Base-by-base conservation (phyloP, 1,140 invertebrate genomes). In the Pectinophora gossypiella region DNA sequence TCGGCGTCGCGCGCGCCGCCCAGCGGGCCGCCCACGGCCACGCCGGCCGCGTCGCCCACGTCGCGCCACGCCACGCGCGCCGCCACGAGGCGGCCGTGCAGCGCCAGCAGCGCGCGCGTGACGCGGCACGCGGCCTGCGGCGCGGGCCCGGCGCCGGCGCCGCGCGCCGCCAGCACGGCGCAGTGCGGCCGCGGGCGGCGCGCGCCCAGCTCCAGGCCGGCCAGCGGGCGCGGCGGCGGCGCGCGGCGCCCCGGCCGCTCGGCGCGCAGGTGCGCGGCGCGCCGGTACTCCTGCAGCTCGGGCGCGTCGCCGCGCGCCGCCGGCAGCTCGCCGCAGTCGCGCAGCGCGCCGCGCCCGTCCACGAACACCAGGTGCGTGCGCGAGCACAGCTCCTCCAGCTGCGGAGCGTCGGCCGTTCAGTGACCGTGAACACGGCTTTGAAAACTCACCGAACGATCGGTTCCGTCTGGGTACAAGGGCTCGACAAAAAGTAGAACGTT, bases 251-350 rank as follows among this genome's bases (percentile, higher is more conserved):
- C 27, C 2, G 27, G 27, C 27, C 27, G 27, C 27, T 32, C 27
- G 27, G 27, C 27, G 9, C 27, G 9, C n/a, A 12, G 9, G 6
- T 32, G 27, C n/a, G 27, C 27, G 27, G 27, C 27, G 9, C 27
- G 93, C 65, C 95, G 95, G 85, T 96, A 96, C 74, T 96, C 94
- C 68, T 94, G 93, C 5, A 96, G 92, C 36, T 95, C 90, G 60
- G 95, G 94, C 2, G 93, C 93, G 72, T 95, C 92, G 55, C 91
- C 71, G 46, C 72, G 60, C 38, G 74, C 72, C 21, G 88, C 89
- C 18, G 94, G 93, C 63, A 96, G 87, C 56, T 94, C 93, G 22
- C 90, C 90, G 76, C 94, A 95, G 81, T 95, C 94, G 59, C 94
- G 93, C n/a, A 97, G 85, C 20, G 90, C 92, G 66, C 94, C 93